A percentile compares a stretch with the other conserved stretches of the same genome.
These are phyloP conservation scores for Cheilosia pagana DNA, from an alignment of 2,888 invertebrate species.

Conservation along the genomic window DNA sequence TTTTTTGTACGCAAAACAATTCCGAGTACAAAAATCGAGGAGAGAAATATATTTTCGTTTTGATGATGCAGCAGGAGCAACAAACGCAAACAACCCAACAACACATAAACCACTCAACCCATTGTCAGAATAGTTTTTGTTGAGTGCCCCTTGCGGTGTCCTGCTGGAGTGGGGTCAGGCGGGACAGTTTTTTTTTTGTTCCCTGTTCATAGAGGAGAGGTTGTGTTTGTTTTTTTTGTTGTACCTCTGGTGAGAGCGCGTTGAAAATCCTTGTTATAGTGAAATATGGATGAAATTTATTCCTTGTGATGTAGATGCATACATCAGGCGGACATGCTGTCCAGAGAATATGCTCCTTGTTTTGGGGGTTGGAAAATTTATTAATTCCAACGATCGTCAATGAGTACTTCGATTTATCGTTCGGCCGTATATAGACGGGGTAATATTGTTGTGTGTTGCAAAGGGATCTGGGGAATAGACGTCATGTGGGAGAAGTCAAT, in stretches of 20 bases:
- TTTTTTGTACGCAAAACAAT: slow-evolving; percentile 63
- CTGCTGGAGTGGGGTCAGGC: too few relatives aligned
- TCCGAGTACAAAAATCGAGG: slow-evolving; percentile 40
- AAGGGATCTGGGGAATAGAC: slow-evolving; percentile 24
- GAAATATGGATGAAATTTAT: slow-evolving; percentile 74
- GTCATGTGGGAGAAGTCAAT: slow-evolving; percentile 71
- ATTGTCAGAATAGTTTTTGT: slow-evolving; percentile 69
- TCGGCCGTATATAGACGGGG: slow-evolving; percentile 26
- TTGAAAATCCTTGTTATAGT: slow-evolving; percentile 67
- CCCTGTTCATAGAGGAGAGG: background rate
- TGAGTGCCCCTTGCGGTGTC: slow-evolving; percentile 5
- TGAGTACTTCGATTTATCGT: slow-evolving; percentile 73
- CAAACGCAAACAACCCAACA: slow-evolving; percentile 61
- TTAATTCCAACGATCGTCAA: slow-evolving; percentile 72
- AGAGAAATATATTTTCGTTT: slow-evolving; percentile 60
- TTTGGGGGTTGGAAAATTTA: slow-evolving; percentile 59
- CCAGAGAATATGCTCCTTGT: slow-evolving; percentile 70
- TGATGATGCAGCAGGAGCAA: slow-evolving; percentile 70
- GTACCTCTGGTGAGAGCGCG: slow-evolving; percentile 21
- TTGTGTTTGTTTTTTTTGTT: slow-evolving; percentile 23
- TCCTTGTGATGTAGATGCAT: slow-evolving; percentile 46
- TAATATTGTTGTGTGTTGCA: slow-evolving; percentile 18
- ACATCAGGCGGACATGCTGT: slow-evolving; percentile 42
- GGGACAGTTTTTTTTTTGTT: background rate
- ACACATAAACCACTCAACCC: slow-evolving; percentile 59